Base-by-base conservation (phyloP, 1,140 invertebrate genomes). In the Fopius arisanus region DNA sequence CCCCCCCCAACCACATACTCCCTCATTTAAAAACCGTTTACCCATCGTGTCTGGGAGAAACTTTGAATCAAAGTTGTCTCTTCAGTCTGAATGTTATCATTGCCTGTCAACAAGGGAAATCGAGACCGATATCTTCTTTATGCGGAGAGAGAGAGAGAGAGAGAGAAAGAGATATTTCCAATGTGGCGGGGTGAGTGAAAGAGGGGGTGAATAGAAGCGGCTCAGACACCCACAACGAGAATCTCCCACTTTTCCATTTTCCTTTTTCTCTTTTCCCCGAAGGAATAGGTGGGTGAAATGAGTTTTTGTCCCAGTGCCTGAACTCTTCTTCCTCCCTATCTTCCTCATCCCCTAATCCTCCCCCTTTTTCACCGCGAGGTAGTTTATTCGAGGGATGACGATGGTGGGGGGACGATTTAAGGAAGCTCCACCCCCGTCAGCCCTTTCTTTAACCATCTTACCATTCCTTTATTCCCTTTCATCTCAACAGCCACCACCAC, bases 391-490 rank as follows among this genome's bases (percentile, higher is more conserved):
- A 62, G n/a, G 70, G 73, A 76, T 71, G 69, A 73, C 77, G 65
- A 76, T 67, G 67, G 23, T n/a, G 40, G 68, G 73, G 28, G n/a
- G 26, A 69, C 63, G 41, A 68, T 81, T 83, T 82, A 79, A 80
- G 79, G 73, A 82, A 79, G 72, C 72, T 74, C 68, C 75, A 78
- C 80, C 78, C 37, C 67, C 54, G 62, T 29, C 19, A 68, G 62
- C 71, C 74, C 68, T 73, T 80, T 77, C 71, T 77, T 77, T 59
- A 59, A 40, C 68, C 33, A 72, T 76, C 70, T 74, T 75, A 70
- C 77, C 72, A 75, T 75, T 29, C 72, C 72, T 78, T 83, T 82
- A 71, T 79, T 78, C 68, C 70, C 74, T 79, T 83, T 82, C 80
- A 80, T 77, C 73, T 65, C 74, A 70, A 69, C 59, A 37, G 33